Evolutionary conservation across 2,797 vertebrate genomes (phyloP).

Genomic region (Microctenopoma steveboyesi): DNA sequence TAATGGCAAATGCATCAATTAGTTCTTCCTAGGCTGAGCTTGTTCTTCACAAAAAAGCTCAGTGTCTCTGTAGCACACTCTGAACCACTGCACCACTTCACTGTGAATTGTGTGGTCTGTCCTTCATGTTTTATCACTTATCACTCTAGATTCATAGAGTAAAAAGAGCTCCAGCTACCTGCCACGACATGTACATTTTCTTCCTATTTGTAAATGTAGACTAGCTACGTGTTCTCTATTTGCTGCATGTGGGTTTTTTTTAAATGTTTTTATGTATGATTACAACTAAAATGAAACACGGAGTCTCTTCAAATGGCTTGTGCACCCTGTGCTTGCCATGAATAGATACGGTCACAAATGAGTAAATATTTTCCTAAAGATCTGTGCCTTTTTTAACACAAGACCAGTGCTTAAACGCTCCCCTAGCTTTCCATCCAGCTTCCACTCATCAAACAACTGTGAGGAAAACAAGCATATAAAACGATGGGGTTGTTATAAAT

Average conservation of each 20-base stretch:
- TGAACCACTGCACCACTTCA: neutral
- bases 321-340: slow-evolving; percentile 32
- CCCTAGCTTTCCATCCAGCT: slow-evolving; percentile 31
- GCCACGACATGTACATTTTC: slow-evolving; percentile 7
- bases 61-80: slow-evolving; percentile 20
- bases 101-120: slow-evolving; percentile 9
- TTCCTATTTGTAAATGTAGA: slow-evolving; percentile 21
- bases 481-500: slow-evolving; percentile 65
- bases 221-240: slow-evolving; percentile 14
- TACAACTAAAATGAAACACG: slow-evolving; percentile 49
- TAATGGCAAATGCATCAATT: slow-evolving; percentile 24
- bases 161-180: slow-evolving; percentile 17
- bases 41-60: slow-evolving; percentile 14
- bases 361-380: slow-evolving; percentile 55
- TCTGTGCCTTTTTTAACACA: slow-evolving; percentile 30
- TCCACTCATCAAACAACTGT: slow-evolving; percentile 50
- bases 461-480: slow-evolving; percentile 52
- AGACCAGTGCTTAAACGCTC: slow-evolving; percentile 35
- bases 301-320: slow-evolving; percentile 39
- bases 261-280: slow-evolving; percentile 36
- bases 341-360: slow-evolving; percentile 37
- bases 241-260: slow-evolving; percentile 30
- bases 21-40: slow-evolving; percentile 33
- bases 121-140: slow-evolving; percentile 9
- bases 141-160: slow-evolving; percentile 24